Base-by-base conservation (phyloP, 2,113 vertebrate genomes). In the Puma concolor region DNA sequence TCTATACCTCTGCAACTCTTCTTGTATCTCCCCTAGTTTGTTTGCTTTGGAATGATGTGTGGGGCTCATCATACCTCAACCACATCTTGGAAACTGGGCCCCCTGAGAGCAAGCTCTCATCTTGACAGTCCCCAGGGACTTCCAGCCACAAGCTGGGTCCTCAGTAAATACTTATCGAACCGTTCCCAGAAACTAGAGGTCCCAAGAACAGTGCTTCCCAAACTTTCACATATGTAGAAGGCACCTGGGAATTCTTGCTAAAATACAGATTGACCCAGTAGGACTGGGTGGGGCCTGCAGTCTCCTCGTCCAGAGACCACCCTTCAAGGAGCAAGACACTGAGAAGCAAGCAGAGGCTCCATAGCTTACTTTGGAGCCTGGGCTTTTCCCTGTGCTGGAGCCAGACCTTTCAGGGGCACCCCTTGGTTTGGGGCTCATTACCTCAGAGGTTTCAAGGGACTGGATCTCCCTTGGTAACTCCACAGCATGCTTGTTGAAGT, bases 401-500 rank as follows among this genome's bases (percentile, higher is more conserved):
- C 50, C 27, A 48, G 92, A 33, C 6, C 60, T 38, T 41, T 8
- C 12, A 1, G 41, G n/a, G 83, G 41, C 38, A 13, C 12, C 11
- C 14, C 13, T 27, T 14, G 84, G n/a, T 11, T 50, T 3, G 77
- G 88, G 36, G 82, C 54, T 52, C 0, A 0, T 90, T 99, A 99
- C 99, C 99, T 99, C 99, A 64, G 99, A 99, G 74, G 99, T 99
- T 98, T 99, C 99, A 97, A 99, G 99, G 72, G 99, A 99, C 98
- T 99, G 99, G 97, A 99, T 99, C 98, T 99, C 99, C 97, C 99
- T 99, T 0, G 99, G 99, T 66, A 99, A 98, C 98, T 99, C 99
- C 91, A 99, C 99, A 0, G 99, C 99, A 15, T 99, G 99, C 76
- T 99, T 99, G 99, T 99, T 99, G 99, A 99, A 99, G 99, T 99